These are phyloP conservation scores for Clarias platycephalus DNA, from an alignment of 2,797 vertebrate species.

Conservation along the genomic window DNA sequence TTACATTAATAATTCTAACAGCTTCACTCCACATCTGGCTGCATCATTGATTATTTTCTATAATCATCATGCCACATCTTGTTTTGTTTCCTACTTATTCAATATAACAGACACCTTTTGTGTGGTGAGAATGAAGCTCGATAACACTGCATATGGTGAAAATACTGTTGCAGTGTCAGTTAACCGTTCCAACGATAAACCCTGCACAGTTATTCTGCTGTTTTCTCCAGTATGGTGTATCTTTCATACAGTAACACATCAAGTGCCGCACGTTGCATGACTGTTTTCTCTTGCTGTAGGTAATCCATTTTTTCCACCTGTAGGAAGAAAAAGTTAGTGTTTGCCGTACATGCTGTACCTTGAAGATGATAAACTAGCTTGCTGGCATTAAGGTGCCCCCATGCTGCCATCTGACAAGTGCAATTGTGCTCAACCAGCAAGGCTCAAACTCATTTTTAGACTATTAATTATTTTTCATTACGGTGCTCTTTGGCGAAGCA, in stretches of 20 bases:
- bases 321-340: constrained; percentile 82
- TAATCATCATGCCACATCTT: neutral
- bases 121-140: neutral
- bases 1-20: neutral
- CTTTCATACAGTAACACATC: neutral
- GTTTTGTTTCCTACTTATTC: neutral
- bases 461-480: constrained; percentile 99
- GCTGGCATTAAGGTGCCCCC: constrained; percentile 88
- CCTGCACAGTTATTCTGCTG: constrained; percentile 7
- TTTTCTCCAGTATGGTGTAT: neutral
- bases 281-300: neutral
- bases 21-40: neutral
- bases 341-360: constrained; percentile 84
- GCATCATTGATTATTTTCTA: neutral
- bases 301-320: neutral
- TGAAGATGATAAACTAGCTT: constrained; percentile 91
- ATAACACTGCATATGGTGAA: neutral
- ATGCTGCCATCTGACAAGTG: constrained; percentile 89
- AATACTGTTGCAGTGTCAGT: neutral
- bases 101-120: neutral
- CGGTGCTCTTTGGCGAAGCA: constrained; percentile 84
- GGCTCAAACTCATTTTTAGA: constrained; percentile 98
- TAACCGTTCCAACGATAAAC: constrained; percentile 5
- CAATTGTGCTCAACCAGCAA: constrained; percentile 90
- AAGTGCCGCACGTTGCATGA: neutral